phyloP scores from a whole-genome alignment of 2,888 invertebrate genomes.

The Trachelus troglodyta region DNA sequence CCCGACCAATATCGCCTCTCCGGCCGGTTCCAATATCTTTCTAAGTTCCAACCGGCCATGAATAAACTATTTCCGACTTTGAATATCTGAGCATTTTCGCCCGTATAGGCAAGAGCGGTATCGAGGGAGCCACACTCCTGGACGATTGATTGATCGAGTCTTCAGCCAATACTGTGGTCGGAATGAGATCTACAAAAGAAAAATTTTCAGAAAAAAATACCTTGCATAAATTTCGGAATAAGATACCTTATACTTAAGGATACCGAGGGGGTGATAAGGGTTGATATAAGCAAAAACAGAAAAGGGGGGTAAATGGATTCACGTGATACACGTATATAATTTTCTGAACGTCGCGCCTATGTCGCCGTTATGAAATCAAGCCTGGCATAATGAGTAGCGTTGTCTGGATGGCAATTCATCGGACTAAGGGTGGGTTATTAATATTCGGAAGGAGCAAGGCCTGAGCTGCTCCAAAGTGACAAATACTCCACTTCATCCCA shows the following conservation, averaged over 20 bases:
- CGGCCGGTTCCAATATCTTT: constrained; percentile 65
- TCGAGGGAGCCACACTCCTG: constrained; percentile 43
- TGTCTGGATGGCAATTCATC: constrained; percentile 57
- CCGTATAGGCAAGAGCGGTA: constrained; percentile 48
- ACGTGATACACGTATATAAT: constrained; percentile 17
- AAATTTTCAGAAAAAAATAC: neutral
- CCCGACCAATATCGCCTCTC: constrained; percentile 61
- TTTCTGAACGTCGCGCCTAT: constrained; percentile 15
- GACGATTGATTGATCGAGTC: constrained; percentile 43
- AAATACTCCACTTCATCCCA: constrained; percentile 57
- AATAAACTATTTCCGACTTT: constrained; percentile 67
- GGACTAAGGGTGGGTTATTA: constrained; percentile 55
- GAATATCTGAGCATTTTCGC: constrained; percentile 61
- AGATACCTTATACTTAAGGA: neutral
- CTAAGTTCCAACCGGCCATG: constrained; percentile 63
- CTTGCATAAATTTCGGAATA: neutral
- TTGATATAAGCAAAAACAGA: constrained; percentile 1
- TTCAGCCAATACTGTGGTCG: neutral
- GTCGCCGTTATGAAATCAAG: constrained; percentile 59
- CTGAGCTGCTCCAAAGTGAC: constrained; percentile 55
- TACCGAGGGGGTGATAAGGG: constrained; percentile 12
- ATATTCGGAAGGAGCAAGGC: constrained; percentile 55
- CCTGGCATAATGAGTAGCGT: constrained; percentile 57
- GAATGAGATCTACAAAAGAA: neutral
- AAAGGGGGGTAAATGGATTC: constrained; percentile 11